A percentile compares a stretch with the other conserved stretches of the same genome.
phyloP scores from a whole-genome alignment of 2,888 invertebrate species.

The Atherix ibis region DNA sequence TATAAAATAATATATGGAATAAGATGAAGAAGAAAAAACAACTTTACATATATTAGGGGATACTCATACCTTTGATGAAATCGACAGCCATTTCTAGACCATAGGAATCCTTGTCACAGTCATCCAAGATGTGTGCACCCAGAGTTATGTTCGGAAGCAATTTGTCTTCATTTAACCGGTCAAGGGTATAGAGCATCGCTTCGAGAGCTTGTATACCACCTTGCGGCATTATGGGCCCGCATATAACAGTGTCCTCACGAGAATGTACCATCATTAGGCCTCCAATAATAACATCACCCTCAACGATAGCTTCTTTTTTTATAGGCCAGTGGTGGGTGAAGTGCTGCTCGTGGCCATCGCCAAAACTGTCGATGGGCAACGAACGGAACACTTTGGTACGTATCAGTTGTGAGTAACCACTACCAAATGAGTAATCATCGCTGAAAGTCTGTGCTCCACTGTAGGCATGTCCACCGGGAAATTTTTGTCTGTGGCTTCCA shows the following conservation, averaged over 20 bases:
- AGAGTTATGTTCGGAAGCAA: conserved; percentile 54
- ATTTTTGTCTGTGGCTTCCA: no score
- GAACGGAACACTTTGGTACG: conserved; percentile 22
- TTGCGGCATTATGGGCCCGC: conserved; percentile 81
- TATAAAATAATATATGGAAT: no score
- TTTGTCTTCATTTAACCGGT: conserved; percentile 46
- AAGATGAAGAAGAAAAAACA: neutral
- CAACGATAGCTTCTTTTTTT: conserved; percentile 63
- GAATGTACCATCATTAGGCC: conserved; percentile 90
- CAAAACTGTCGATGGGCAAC: conserved; percentile 16
- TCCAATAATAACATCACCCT: conserved; percentile 69
- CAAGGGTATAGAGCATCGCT: conserved; percentile 76
- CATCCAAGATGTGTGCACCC: conserved; percentile 76
- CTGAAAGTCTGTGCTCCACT: no score
- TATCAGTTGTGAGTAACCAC: neutral
- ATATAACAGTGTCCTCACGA: conserved; percentile 59
- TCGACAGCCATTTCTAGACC: conserved; percentile 85
- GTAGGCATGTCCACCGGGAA: no score
- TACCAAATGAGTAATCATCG: no score
- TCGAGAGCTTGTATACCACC: conserved; percentile 74
- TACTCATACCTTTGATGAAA: conserved; percentile 69
- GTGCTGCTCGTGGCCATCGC: conserved; percentile 12
- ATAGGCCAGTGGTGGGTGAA: conserved; percentile 46
- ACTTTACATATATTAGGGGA: neutral
- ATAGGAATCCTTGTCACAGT: conserved; percentile 85